Conservation (phyloP, 2,888 invertebrate genomes). For the Alcis repandata region DNA sequence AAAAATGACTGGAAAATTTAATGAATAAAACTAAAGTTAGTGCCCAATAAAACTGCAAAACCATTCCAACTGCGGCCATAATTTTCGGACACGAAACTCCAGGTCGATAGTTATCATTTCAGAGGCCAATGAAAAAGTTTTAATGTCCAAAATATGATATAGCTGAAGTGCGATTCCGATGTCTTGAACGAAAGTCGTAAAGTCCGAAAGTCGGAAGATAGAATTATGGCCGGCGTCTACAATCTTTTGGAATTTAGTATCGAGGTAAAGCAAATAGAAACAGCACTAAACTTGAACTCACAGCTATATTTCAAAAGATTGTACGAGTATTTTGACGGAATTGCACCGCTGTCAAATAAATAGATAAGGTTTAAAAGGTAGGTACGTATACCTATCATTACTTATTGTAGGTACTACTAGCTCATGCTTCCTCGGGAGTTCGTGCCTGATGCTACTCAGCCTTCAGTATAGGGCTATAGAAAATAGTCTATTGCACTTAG, state of each 20-base stretch:
- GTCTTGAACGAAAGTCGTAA: constrained; percentile 51
- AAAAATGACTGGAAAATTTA: constrained; percentile 11
- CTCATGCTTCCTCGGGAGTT: too few relatives aligned
- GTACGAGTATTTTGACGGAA: too few relatives aligned
- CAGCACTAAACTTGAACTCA: constrained; percentile 19
- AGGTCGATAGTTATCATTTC: constrained; percentile 60
- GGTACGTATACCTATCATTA: neutral
- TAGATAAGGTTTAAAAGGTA: too few relatives aligned
- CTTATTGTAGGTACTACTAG: too few relatives aligned
- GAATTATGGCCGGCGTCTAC: constrained; percentile 51
- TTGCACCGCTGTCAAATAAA: too few relatives aligned
- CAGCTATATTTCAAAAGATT: too few relatives aligned
- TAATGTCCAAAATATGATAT: constrained; percentile 64
- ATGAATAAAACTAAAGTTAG: constrained; percentile 17
- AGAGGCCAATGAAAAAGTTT: constrained; percentile 76
- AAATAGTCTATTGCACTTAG: too few relatives aligned
- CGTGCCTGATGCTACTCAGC: too few relatives aligned
- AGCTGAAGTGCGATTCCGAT: constrained; percentile 58
- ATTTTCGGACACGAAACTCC: constrained; percentile 56
- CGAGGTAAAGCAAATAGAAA: constrained; percentile 48
- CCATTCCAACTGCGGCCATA: constrained; percentile 46
- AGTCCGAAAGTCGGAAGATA: constrained; percentile 38
- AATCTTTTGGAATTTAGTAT: constrained; percentile 49
- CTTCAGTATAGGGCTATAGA: too few relatives aligned
- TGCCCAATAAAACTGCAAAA: constrained; percentile 45